Conservation (phyloP, 2,888 invertebrate genomes). For the Thalpophila matura region DNA sequence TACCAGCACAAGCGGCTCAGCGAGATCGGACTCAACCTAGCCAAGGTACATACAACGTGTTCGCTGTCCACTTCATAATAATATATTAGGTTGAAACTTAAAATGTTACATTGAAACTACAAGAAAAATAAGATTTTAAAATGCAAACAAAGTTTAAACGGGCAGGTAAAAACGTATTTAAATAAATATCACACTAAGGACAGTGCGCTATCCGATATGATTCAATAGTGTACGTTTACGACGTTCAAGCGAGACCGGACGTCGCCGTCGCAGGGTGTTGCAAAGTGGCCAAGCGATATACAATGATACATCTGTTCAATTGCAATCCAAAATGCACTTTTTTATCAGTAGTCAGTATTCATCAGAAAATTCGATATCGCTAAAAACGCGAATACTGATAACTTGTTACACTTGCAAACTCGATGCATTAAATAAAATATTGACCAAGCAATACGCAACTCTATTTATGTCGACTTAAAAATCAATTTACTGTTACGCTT, state of each 20-base stretch:
- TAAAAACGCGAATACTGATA: too few relatives aligned
- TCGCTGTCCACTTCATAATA: neutral
- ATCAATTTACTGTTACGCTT: too few relatives aligned
- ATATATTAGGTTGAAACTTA: too few relatives aligned
- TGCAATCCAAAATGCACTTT: neutral
- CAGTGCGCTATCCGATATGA: slow-evolving; percentile 2
- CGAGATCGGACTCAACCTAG: slow-evolving; percentile 85
- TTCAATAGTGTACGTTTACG: neutral
- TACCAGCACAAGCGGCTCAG: slow-evolving; percentile 92
- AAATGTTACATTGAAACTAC: too few relatives aligned
- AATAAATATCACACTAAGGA: neutral
- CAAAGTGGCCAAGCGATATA: neutral
- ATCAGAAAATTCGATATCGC: neutral
- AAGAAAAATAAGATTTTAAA: too few relatives aligned
- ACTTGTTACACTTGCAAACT: too few relatives aligned
- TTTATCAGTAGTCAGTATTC: neutral
- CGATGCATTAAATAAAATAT: too few relatives aligned
- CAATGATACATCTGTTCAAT: slow-evolving; percentile 1
- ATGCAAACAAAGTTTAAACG: too few relatives aligned
- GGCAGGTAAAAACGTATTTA: too few relatives aligned
- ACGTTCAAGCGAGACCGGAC: slow-evolving; percentile 7
- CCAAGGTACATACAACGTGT: slow-evolving; percentile 71
- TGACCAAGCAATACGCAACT: too few relatives aligned
- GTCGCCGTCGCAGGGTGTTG: too few relatives aligned
- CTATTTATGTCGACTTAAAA: too few relatives aligned